A percentile compares a stretch with the other conserved stretches of the same genome.
phyloP scores from a whole-genome alignment of 2,888 invertebrate species.

The Polymixis flavicincta region DNA sequence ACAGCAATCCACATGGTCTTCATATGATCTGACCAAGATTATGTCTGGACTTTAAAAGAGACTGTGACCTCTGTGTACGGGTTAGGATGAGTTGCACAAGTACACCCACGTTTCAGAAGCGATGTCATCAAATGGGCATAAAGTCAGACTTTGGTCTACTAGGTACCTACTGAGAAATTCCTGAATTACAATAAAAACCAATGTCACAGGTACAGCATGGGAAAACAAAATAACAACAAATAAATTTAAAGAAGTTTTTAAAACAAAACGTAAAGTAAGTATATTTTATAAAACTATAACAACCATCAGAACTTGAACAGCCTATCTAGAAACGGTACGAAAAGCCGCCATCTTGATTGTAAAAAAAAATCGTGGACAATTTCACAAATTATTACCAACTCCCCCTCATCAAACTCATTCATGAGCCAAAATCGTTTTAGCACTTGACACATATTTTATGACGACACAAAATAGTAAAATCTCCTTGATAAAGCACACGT shows the following conservation, averaged over 20 bases:
- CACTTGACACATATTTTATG: not conserved
- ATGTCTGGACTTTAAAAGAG: too few relatives aligned
- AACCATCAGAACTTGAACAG: not conserved
- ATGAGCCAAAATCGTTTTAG: not conserved
- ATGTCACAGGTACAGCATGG: not conserved
- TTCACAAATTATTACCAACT: not conserved
- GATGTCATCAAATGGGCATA: not conserved
- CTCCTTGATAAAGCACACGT: not conserved
- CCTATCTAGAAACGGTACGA: not conserved
- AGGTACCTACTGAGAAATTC: not conserved
- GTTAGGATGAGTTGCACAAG: too few relatives aligned
- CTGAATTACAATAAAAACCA: too few relatives aligned
- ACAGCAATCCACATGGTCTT: too few relatives aligned
- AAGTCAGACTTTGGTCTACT: too few relatives aligned
- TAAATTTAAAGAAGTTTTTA: not conserved
- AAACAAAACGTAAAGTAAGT: not conserved
- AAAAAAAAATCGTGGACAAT: not conserved
- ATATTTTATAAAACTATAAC: slow-evolving; percentile 10
- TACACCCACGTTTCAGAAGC: not conserved
- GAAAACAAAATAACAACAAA: not conserved
- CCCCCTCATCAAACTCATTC: too few relatives aligned
- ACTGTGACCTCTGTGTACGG: too few relatives aligned
- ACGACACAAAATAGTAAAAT: not conserved
- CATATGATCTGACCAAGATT: too few relatives aligned
- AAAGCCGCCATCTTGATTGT: not conserved